Evolutionary conservation across 2,797 vertebrate species (phyloP), one percentile per base, ranked within the genome.

Genomic region (Jordanella pulchra): DNA sequence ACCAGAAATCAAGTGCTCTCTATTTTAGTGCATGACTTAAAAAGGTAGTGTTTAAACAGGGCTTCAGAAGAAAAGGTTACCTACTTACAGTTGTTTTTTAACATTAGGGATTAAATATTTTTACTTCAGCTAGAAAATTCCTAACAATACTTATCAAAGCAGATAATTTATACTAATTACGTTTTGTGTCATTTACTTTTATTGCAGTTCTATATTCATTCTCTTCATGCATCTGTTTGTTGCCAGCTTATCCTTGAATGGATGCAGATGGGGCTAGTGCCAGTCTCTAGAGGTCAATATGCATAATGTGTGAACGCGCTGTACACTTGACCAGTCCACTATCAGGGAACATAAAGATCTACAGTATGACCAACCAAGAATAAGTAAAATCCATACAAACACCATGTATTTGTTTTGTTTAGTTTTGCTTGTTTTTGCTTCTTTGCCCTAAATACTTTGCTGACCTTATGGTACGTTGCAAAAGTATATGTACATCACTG

Each of bases 1-100:
- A 73, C 81, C 77, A 88, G 92, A 94, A 93, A 73, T 84, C 65
- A 15, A 13, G 51, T 64, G 55, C 65, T 67, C 15, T 32, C 35
- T 50, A 56, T 0, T 65, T 60, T 39, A 39, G 10, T 12, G 12
- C 39, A 23, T 27, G 42, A 54, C 13, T 15, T 32, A 0, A 27
- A n/a, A 50, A 18, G 23, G 23, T 12, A 1, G 17, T 42, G 23
- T 47, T n/a, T 55, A n/a, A 65, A 18, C 35, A 65, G 7, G 12
- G 25, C 13, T 53, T 54, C 27, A 23, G 15, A 13, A 39, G n/a
- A 13, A 56, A 51, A 67, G 30, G 9, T 23, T 15, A 64, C 2
- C 15, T 67, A 47, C n/a, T 32, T 45, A 35, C 28, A 39, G 21
- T 21, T 17, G 11, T 17, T 28, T 44, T 12, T 27, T 51, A 53